Percentiles rank a stretch among this genome's conserved stretches.
Evolutionary conservation across 2,113 vertebrate genomes (phyloP).

Genomic region (Amia ocellicauda): DNA sequence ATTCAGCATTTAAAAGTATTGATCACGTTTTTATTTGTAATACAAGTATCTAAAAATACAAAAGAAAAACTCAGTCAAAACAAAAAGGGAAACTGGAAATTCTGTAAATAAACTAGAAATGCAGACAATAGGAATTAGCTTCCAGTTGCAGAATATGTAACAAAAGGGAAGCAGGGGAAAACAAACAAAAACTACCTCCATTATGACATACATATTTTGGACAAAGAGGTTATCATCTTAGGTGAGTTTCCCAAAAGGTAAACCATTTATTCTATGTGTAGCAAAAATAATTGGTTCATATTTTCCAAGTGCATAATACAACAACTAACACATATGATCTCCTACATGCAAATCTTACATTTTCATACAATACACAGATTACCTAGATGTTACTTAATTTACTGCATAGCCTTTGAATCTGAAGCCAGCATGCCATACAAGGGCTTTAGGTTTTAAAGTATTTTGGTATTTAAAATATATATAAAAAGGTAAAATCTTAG

Average conservation of each 20-base stretch:
- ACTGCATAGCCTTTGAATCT: too few relatives aligned
- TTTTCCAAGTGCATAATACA: too few relatives aligned
- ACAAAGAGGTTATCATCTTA: neutral
- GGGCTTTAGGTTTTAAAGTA: too few relatives aligned
- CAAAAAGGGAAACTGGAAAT: too few relatives aligned
- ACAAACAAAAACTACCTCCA: neutral
- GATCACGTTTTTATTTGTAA: constrained; percentile 14
- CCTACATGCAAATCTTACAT: too few relatives aligned
- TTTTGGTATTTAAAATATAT: too few relatives aligned
- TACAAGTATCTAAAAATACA: constrained; percentile 22
- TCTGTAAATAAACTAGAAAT: constrained; percentile 10
- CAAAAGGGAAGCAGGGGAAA: neutral
- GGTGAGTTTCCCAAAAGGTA: neutral
- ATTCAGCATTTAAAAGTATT: constrained; percentile 20
- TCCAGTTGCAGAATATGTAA: constrained; percentile 8
- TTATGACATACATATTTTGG: neutral
- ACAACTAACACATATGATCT: too few relatives aligned
- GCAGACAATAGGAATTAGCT: neutral
- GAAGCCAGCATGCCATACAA: too few relatives aligned
- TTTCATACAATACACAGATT: too few relatives aligned
- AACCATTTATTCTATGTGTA: constrained; percentile 16
- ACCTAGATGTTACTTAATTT: too few relatives aligned
- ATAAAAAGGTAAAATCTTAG: too few relatives aligned
- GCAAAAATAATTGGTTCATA: neutral
- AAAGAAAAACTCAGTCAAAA: neutral